Evolutionary conservation across 2,113 vertebrate species (phyloP), one percentile per base, ranked within the genome.

Genomic region (Dromas ardeola): DNA sequence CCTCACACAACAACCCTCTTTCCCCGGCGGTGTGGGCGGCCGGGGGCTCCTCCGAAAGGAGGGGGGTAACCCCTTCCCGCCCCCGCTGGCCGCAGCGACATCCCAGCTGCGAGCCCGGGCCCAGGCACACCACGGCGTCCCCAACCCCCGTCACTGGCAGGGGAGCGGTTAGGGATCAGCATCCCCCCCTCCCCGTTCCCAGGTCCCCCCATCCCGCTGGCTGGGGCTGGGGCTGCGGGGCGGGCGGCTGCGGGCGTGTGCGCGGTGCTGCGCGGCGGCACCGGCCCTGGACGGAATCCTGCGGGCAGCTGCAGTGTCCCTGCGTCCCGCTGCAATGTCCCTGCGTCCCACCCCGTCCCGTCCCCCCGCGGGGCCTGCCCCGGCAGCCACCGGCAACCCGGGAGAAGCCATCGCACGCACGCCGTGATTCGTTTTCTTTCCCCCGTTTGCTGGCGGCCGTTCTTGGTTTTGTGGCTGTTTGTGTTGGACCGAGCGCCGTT

Each of bases 381-480:
- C 23, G 5, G 36, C 50, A 25, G 53, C 25, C 21, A 23, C 61
- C 15, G 23, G 5, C 38, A 11, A 11, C 36, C 5, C 50, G 8
- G 45, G 26, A 47, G 26, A 16, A 53, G 10, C 52, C 45, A 30
- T 15, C 45, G 47, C 77, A 14, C 13, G 4, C 47, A 9, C n/a
- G 25, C 74, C 43, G 11, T 7, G 15, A 55, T 34, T 63, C 21
- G 0, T 40, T 30, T 53, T 6, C 13, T 20, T 25, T 5, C 22
- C 32, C 26, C 12, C 5, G 11, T 42, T 38, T 25, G 40, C 86
- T 10, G 20, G 26, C 8, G 8, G 14, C 19, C 34, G 34, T 9
- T 32, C 32, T n/a, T 3, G 40, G 21, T 5, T 40, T 43, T 50
- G 26, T 15, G 34, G 1, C 52, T 18, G 0, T 2, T 3, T 3